Conservation (phyloP, 2,888 invertebrate species). For the Unio pictorum region DNA sequence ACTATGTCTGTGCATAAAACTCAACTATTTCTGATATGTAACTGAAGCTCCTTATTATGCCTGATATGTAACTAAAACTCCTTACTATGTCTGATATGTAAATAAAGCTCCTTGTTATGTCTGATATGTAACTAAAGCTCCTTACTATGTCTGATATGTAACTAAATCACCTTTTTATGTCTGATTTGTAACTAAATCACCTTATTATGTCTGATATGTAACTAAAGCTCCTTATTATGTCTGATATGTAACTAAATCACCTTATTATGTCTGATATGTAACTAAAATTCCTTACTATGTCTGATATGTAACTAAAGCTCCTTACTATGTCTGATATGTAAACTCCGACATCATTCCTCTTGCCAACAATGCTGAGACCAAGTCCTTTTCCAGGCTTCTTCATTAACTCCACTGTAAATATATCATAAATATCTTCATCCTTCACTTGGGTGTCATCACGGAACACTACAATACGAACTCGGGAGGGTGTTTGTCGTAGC, state of each 20-base stretch:
- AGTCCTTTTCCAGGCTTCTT: conserved; percentile 88
- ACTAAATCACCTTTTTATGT: conserved; percentile 64
- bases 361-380: conserved; percentile 84
- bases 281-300: conserved; percentile 79
- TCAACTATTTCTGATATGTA: no score
- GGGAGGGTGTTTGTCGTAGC: conserved; percentile 87
- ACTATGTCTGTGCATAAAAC: no score
- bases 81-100: no score
- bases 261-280: neutral
- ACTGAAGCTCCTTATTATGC: no score
- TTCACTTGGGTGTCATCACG: conserved; percentile 74
- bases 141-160: no score
- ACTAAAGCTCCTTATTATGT: no score
- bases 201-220: no score
- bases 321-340: conserved; percentile 94
- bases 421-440: conserved; percentile 79
- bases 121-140: conserved; percentile 86
- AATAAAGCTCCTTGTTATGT: conserved; percentile 81
- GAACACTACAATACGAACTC: conserved; percentile 86
- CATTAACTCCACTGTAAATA: conserved; percentile 80
- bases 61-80: no score
- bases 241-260: no score
- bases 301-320: conserved; percentile 81
- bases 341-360: conserved; percentile 82
- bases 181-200: conserved; percentile 64